Evolutionary conservation across 2,113 vertebrate genomes (phyloP).

Genomic region (Rhegmatorhina hoffmannsi): DNA sequence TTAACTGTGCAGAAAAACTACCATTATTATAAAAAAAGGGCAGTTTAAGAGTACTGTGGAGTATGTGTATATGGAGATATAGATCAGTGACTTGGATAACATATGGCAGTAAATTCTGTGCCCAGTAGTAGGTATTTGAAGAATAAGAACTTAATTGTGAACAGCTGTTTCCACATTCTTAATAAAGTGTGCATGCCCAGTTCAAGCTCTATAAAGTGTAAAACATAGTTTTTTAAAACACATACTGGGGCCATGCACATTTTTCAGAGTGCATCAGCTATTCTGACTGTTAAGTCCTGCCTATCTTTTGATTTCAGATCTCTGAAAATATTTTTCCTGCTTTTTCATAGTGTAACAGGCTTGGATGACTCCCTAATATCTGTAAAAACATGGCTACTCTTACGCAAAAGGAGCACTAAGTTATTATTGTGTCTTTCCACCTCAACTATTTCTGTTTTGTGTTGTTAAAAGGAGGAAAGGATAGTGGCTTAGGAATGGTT

Average conservation of each 20-base stretch:
- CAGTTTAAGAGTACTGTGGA: background rate
- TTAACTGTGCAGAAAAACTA: constrained; percentile 11
- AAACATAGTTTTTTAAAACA: constrained; percentile 40
- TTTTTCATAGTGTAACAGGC: background rate
- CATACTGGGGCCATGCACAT: background rate
- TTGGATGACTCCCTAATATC: background rate
- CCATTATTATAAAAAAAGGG: constrained; percentile 12
- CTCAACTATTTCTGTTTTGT: background rate
- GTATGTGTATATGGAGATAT: background rate
- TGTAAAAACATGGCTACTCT: background rate
- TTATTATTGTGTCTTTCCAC: background rate
- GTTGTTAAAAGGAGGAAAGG: background rate
- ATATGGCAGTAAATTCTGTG: constrained; percentile 25
- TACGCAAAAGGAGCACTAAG: background rate
- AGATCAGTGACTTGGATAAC: constrained; percentile 50
- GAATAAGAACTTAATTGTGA: constrained; percentile 59
- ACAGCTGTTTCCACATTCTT: constrained; percentile 65
- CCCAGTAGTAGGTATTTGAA: constrained; percentile 60
- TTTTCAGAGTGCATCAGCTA: constrained; percentile 12
- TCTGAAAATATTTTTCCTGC: background rate
- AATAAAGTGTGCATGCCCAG: constrained; percentile 45
- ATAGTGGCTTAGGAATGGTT: background rate
- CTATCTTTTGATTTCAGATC: background rate
- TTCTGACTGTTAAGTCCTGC: background rate
- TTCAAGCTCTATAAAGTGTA: constrained; percentile 59